Conservation (phyloP, 1,140 invertebrate genomes). For the Plectrocnemia conspersa region DNA sequence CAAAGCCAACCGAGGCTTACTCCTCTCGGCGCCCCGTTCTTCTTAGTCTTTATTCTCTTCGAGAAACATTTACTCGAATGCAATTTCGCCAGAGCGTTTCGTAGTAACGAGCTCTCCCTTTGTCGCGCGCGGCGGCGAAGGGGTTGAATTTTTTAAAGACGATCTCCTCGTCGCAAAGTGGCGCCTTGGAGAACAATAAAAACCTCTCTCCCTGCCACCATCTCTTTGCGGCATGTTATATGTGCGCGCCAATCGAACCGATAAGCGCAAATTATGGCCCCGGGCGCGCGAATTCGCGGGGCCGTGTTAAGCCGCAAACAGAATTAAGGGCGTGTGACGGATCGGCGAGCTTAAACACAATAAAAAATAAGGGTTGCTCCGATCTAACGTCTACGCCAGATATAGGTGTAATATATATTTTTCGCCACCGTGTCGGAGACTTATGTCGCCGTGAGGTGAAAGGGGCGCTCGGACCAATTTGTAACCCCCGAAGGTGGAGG, state of each 20-base stretch:
- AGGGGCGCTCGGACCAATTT: too few relatives aligned
- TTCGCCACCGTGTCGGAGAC: too few relatives aligned
- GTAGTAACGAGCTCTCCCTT: slow-evolving; percentile 25
- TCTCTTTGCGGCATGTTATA: background rate
- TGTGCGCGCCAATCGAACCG: slow-evolving; percentile 31
- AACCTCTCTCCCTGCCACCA: slow-evolving; percentile 9
- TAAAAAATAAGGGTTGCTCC: background rate
- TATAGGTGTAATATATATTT: too few relatives aligned
- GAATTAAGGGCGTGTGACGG: slow-evolving; percentile 6
- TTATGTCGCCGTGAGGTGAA: too few relatives aligned
- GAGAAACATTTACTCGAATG: slow-evolving; percentile 30
- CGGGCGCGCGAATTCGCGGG: slow-evolving; percentile 10
- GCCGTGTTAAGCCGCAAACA: slow-evolving; percentile 2
- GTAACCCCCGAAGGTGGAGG: too few relatives aligned
- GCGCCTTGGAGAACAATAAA: slow-evolving; percentile 21
- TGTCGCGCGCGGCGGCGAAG: background rate
- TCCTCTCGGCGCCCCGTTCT: slow-evolving; percentile 12
- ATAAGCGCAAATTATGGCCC: slow-evolving; percentile 35
- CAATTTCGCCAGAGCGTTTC: slow-evolving; percentile 29
- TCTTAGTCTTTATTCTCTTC: too few relatives aligned
- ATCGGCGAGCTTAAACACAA: background rate
- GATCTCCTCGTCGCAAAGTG: background rate
- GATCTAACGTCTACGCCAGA: background rate
- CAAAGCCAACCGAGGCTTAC: slow-evolving; percentile 20
- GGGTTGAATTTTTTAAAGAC: slow-evolving; percentile 23